Percentiles rank a stretch among this genome's conserved stretches.
Evolutionary conservation across 2,888 invertebrate species (phyloP).

Genomic region (Conus canariensis): DNA sequence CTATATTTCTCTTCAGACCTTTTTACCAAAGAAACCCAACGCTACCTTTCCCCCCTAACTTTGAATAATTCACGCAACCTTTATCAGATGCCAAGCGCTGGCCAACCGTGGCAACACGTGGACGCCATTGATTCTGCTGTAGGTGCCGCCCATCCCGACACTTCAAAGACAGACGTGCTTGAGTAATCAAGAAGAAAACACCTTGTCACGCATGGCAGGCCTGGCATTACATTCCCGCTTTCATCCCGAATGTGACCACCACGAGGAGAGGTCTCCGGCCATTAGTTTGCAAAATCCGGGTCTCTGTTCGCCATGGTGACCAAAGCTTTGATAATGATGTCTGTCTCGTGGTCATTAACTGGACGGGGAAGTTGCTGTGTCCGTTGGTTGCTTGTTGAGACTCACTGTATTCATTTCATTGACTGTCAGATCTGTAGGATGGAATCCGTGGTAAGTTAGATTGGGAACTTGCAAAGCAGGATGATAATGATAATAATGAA

Average conservation of each 20-base stretch:
- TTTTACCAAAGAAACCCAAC: no score
- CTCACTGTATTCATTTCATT: no score
- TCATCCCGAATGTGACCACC: background rate
- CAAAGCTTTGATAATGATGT: background rate
- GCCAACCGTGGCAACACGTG: background rate
- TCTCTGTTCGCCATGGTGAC: background rate
- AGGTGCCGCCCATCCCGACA: background rate
- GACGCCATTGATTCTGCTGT: conserved; percentile 7
- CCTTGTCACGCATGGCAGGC: background rate
- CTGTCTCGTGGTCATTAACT: no score
- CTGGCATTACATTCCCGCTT: background rate
- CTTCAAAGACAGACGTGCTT: conserved; percentile 31
- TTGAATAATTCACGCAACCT: conserved; percentile 14
- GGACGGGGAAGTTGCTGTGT: no score
- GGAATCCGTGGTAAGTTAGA: no score
- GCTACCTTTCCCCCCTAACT: background rate
- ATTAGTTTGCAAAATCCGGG: background rate
- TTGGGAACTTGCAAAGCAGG: no score
- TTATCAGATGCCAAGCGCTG: background rate
- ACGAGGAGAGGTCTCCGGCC: background rate
- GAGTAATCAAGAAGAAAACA: conserved; percentile 17
- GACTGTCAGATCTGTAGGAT: no score
- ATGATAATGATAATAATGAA: no score
- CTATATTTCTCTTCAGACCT: no score
- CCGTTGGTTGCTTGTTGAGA: no score